Base-by-base conservation (phyloP, 2,113 vertebrate species). In the Lophura nycthemera region DNA sequence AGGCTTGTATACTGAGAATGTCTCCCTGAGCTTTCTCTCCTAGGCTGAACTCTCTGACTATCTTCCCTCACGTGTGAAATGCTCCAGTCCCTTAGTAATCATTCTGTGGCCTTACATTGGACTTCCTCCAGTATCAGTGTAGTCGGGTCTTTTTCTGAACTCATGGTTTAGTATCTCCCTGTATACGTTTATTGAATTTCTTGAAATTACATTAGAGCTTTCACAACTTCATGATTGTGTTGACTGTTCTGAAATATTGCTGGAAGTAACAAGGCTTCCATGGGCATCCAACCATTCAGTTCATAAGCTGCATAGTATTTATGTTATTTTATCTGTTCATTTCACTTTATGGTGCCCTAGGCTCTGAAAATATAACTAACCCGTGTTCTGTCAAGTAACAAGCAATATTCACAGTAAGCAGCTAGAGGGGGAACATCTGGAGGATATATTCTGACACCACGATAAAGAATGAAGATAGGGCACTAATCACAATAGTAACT, bases 361-460 rank as follows among this genome's bases (percentile, higher is more conserved):
- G 73, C 81, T 78, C 52, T 64, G 73, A 95, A 91, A 94, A 86
- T 50, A 22, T 29, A 83, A 90, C 60, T 77, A 76, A 83, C 8
- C 8, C 7, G 6, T 73, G 45, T 29, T 83, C 42, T 75, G 52
- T 78, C 45, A 90, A 78, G 73, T 60, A 83, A 50, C 61, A 92
- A 92, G 73, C 43, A 90, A 86, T 64, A 64, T 42, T 77, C 81
- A 75, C 57, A 79, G 50, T 17, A 75, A 52, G 70, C 47, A 93
- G 19, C 29, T 56, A 64, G 14, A 76, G 50, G 18, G 66, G 14
- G 12, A 91, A 82, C 38, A 57, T 60, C 25, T 87, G 54, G 42
- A 92, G 22, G 11, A 72, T 29, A 32, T 34, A 14, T 43, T 75
- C 21, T 65, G 8, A 61, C 29, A 69, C 34, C 8, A n/a, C 21